These are phyloP conservation scores for Sturnus vulgaris DNA, from an alignment of 2,113 vertebrate genomes.

Conservation along the genomic window DNA sequence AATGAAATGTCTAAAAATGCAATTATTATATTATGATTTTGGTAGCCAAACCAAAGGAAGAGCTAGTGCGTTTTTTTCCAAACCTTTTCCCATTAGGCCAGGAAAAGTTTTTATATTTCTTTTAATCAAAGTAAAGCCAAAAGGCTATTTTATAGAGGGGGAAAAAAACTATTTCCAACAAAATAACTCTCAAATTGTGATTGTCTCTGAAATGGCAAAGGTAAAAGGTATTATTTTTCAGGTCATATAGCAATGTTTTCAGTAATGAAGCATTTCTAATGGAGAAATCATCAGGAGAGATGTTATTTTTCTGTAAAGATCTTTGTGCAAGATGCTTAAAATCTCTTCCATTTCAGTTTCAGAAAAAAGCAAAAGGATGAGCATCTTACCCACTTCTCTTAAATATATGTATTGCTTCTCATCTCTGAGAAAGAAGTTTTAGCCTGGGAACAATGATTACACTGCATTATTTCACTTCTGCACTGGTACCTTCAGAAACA, in stretches of 20 bases:
- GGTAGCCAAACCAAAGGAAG: not conserved
- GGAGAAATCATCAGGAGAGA: slow-evolving; percentile 33
- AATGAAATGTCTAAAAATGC: not conserved
- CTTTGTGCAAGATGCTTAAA: slow-evolving; percentile 25
- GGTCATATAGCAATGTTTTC: slow-evolving; percentile 32
- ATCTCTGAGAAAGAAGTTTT: slow-evolving; percentile 1
- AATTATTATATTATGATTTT: not conserved
- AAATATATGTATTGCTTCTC: slow-evolving; percentile 19
- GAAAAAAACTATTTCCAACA: not conserved
- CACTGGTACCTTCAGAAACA: not conserved
- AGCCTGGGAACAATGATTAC: not conserved
- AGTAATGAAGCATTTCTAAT: slow-evolving; percentile 42
- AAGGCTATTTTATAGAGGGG: not conserved
- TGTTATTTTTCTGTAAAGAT: slow-evolving; percentile 27
- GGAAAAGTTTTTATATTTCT: not conserved
- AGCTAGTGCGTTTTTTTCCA: not conserved
- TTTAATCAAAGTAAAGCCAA: not conserved
- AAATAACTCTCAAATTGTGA: not conserved
- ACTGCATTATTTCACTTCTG: slow-evolving; percentile 24
- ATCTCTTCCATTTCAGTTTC: slow-evolving; percentile 27
- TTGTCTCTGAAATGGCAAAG: not conserved
- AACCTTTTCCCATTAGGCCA: not conserved
- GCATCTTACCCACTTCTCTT: not conserved
- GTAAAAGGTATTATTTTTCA: slow-evolving; percentile 13
- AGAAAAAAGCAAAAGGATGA: not conserved